Conservation (phyloP, 1,140 invertebrate genomes). For the Lordiphosa stackelbergi region DNA sequence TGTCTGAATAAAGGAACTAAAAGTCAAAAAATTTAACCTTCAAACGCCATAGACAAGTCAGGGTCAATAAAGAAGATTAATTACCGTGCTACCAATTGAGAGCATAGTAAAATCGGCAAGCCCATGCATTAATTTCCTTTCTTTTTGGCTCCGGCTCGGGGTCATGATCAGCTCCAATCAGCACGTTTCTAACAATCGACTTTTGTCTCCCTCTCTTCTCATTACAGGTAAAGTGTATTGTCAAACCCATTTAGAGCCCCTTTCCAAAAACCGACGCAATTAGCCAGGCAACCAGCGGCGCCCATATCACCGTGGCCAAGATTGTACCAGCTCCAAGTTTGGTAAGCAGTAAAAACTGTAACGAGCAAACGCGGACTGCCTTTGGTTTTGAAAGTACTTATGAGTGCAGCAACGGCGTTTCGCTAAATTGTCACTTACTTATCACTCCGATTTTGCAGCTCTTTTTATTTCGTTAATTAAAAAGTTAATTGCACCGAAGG, state of each 20-base stretch:
- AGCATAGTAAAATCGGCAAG: constrained; percentile 2
- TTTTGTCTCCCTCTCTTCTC: constrained; percentile 1
- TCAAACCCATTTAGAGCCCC: constrained; percentile 6
- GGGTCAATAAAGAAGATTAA: constrained; percentile 18
- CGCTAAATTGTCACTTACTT: constrained; percentile 11
- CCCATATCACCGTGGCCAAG: neutral
- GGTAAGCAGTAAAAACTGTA: constrained; percentile 14
- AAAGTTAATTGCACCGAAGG: constrained; percentile 14
- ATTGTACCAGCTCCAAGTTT: constrained; percentile 8
- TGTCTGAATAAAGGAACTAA: neutral
- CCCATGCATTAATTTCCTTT: constrained; percentile 5
- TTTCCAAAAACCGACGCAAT: constrained; percentile 9
- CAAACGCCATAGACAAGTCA: constrained; percentile 2
- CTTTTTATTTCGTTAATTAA: constrained; percentile 18
- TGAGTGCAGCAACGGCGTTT: constrained; percentile 4
- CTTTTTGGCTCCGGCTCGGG: neutral
- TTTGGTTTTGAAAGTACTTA: constrained; percentile 6
- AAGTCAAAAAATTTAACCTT: constrained; percentile 4
- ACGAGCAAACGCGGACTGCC: constrained; percentile 4
- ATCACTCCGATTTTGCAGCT: constrained; percentile 11
- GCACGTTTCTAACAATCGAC: constrained; percentile 7
- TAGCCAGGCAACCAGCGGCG: constrained; percentile 1
- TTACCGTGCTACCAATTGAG: constrained; percentile 4
- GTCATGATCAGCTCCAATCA: neutral
- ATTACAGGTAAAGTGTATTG: constrained; percentile 18